Evolutionary conservation across 2,797 vertebrate genomes (phyloP), one percentile per base, ranked within the genome.

Genomic region (Knipowitschia caucasica): DNA sequence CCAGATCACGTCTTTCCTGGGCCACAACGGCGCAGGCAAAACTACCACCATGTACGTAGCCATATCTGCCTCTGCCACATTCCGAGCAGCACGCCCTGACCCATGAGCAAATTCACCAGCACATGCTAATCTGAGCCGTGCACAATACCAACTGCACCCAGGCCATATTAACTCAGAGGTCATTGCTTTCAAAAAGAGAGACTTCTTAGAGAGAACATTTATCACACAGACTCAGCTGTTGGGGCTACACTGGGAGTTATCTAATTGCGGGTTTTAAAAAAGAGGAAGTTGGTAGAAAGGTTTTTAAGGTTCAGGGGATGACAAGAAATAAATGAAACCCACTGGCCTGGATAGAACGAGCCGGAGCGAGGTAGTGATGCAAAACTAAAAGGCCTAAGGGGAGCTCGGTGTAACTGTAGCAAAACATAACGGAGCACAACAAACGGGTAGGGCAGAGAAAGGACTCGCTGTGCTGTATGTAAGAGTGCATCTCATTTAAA

Each of bases 1-100:
- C 49, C 96, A 99, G 64, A 99, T 99, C 77, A 98, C 96, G 4
- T 98, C 97, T 3, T 99, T 99, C 55, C 84, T 99, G 23, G 97
- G 97, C 53, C 97, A 99, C 81, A 99, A 99, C 2, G 97, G 97
- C 78, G 97, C 97, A 0, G 91, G 91, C 29, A 92, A 91, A 81
- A 91, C 91, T 3, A 99, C 96, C 53, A 99, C 95, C 9, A 98
- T 99, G 96, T 96, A 90, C 92, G 94, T 70, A 2, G 7, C 17
- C 4, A 44, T 62, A 60, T 62, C 36, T 38, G 0, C 55, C 50
- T 46, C 39, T 31, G 11, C 33, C 43, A 45, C 61, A 39, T n/a
- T n/a, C 56, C 34, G 49, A 18, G 27, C 42, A 26, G 27, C 27
- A 64, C 38, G 50, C 53, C 59, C 64, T 36, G 3, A 6, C 6